phyloP scores from a whole-genome alignment of 2,888 invertebrate genomes.

The Lepidonotus clava region DNA sequence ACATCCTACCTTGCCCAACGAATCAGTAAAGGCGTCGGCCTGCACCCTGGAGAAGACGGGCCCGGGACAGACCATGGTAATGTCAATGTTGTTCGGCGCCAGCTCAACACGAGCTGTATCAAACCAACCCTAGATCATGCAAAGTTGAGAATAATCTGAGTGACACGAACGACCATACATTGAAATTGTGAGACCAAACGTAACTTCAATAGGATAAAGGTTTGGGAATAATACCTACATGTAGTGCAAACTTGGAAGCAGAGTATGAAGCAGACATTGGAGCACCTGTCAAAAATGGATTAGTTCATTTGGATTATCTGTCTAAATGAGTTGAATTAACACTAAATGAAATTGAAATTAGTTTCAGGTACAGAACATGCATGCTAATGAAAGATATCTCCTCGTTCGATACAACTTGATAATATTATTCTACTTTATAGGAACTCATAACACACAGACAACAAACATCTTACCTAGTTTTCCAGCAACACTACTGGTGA shows the following conservation, averaged over 20 bases:
- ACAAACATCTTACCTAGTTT: constrained; percentile 83
- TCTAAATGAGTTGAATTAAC: too few relatives aligned
- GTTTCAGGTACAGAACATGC: too few relatives aligned
- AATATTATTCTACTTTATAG: too few relatives aligned
- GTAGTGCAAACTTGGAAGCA: constrained; percentile 88
- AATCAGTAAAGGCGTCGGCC: constrained; percentile 86
- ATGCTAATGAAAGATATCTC: too few relatives aligned
- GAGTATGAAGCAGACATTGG: constrained; percentile 82
- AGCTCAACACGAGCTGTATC: constrained; percentile 74
- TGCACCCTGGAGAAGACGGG: constrained; percentile 88
- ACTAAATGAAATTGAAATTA: too few relatives aligned
- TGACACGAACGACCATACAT: background rate
- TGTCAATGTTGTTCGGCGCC: constrained; percentile 58
- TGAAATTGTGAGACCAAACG: background rate
- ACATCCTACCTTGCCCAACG: constrained; percentile 82
- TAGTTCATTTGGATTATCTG: too few relatives aligned
- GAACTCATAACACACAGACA: too few relatives aligned
- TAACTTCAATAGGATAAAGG: too few relatives aligned
- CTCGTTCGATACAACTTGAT: too few relatives aligned
- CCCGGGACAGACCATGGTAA: constrained; percentile 85
- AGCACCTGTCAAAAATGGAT: constrained; percentile 71
- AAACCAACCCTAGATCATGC: constrained; percentile 87
- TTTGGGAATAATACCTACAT: constrained; percentile 81
- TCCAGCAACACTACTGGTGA: constrained; percentile 89
- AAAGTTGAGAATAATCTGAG: background rate